Evolutionary conservation across 2,888 invertebrate genomes (phyloP).

Genomic region (Ametastegia equiseti): DNA sequence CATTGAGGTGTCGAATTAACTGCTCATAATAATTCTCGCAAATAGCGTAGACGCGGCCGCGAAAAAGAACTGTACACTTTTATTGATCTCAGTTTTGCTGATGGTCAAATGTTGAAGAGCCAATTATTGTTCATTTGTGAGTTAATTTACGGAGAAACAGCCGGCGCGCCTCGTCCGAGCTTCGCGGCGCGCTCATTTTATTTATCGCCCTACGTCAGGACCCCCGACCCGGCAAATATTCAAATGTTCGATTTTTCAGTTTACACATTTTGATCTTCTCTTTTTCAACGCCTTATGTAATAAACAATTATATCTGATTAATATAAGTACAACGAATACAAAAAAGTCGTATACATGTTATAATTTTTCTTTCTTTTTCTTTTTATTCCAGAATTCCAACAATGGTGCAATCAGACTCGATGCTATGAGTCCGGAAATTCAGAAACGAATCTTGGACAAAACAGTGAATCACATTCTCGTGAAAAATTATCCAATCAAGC

Average conservation of each 20-base stretch:
- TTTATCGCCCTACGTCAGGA: neutral
- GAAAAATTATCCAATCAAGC: constrained; percentile 80
- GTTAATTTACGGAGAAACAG: neutral
- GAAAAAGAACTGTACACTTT: neutral
- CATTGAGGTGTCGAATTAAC: too few species aligned
- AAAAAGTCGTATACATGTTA: too few species aligned
- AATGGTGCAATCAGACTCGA: neutral
- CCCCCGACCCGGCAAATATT: neutral
- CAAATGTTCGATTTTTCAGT: neutral
- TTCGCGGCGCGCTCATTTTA: neutral
- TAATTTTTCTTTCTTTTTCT: neutral
- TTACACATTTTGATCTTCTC: neutral
- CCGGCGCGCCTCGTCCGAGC: neutral
- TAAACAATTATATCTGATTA: neutral
- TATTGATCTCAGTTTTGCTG: neutral
- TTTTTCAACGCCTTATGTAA: neutral
- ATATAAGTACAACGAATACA: neutral
- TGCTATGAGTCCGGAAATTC: constrained; percentile 66
- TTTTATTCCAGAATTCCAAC: constrained; percentile 15
- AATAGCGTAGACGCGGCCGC: too few species aligned
- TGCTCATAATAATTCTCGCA: too few species aligned
- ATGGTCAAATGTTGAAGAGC: neutral
- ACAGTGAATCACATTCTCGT: constrained; percentile 80
- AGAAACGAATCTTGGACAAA: constrained; percentile 79
- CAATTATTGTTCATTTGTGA: neutral